Evolutionary conservation across 2,797 vertebrate genomes (phyloP).

Genomic region (Dryobates pubescens): DNA sequence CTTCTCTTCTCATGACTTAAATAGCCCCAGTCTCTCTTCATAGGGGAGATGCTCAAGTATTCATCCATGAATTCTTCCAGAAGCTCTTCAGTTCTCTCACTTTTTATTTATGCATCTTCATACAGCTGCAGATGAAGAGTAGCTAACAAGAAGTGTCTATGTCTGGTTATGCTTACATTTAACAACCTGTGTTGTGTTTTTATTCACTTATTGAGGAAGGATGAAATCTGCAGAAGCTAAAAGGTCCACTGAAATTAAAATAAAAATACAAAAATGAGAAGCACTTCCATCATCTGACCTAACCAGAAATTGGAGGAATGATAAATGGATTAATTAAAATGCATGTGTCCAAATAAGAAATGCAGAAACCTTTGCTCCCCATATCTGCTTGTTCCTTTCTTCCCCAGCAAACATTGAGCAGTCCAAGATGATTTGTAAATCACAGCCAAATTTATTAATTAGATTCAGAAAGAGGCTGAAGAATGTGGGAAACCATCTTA

Average conservation of each 20-base stretch:
- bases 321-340: not conserved
- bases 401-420: not conserved
- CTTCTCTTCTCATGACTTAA: no score
- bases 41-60: no score
- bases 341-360: not conserved
- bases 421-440: not conserved
- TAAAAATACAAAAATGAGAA: not conserved
- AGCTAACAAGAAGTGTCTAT: not conserved
- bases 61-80: not conserved
- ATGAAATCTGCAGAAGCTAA: not conserved
- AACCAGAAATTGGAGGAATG: not conserved
- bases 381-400: not conserved
- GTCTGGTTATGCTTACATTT: not conserved
- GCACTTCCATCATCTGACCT: not conserved
- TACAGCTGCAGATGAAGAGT: not conserved
- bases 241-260: not conserved
- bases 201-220: not conserved
- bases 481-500: not conserved
- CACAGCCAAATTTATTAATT: not conserved
- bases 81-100: not conserved
- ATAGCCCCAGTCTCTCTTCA: no score
- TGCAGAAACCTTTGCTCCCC: not conserved
- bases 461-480: not conserved
- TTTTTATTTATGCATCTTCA: conserved; percentile 8
- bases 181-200: not conserved